phyloP scores from a whole-genome alignment of 1,140 invertebrate species.

The Ips typographus region DNA sequence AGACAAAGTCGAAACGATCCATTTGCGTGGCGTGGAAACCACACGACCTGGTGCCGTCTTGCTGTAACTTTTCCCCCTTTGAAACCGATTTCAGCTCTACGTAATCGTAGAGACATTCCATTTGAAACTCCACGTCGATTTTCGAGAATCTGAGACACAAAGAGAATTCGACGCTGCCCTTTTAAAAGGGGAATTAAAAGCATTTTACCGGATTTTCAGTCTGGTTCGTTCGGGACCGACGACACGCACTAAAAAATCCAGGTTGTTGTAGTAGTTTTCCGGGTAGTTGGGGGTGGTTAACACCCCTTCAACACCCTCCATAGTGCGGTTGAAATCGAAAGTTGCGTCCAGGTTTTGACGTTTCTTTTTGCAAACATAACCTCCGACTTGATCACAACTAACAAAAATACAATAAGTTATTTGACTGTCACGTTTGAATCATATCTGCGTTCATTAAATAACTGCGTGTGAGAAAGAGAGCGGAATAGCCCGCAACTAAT shows the following conservation, averaged over 20 bases:
- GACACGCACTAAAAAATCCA: conserved; percentile 66
- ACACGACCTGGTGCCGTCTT: conserved; percentile 55
- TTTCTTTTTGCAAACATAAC: conserved; percentile 57
- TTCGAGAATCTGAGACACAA: conserved; percentile 55
- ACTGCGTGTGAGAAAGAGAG: too few species aligned
- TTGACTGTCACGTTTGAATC: not conserved
- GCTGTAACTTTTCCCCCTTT: conserved; percentile 20
- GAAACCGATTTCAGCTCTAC: conserved; percentile 56
- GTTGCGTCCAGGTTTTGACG: conserved; percentile 39
- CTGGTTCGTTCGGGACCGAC: conserved; percentile 61
- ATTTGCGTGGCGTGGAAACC: conserved; percentile 59
- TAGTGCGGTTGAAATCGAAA: conserved; percentile 53
- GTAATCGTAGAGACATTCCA: conserved; percentile 76
- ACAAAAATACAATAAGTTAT: conserved; percentile 1
- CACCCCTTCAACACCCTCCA: conserved; percentile 57
- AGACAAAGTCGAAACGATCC: conserved; percentile 62
- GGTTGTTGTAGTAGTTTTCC: conserved; percentile 65
- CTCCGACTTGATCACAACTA: conserved; percentile 51
- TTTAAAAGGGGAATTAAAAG: not conserved
- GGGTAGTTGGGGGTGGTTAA: conserved; percentile 67
- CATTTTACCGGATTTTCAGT: conserved; percentile 57
- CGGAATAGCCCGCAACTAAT: too few species aligned
- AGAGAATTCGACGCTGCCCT: not conserved
- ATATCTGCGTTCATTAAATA: too few species aligned
- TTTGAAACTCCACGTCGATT: conserved; percentile 71